A percentile compares a stretch with the other conserved stretches of the same genome.
These are phyloP conservation scores for Neostethus bicornis DNA, from an alignment of 2,797 vertebrate genomes.

Conservation along the genomic window DNA sequence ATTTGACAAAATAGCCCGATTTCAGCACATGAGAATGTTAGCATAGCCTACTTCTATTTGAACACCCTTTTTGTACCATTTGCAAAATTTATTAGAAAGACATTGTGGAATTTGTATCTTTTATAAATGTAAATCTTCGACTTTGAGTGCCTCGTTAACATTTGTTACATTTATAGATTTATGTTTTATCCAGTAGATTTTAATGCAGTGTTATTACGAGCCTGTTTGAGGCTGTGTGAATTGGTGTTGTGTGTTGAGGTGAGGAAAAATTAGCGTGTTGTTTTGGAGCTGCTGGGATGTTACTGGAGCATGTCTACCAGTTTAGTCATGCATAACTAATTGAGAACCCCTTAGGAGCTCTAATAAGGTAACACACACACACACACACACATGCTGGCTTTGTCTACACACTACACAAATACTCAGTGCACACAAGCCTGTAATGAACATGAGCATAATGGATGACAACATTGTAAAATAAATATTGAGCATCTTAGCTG, in stretches of 20 bases:
- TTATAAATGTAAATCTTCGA: too few relatives aligned
- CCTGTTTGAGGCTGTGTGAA: slow-evolving; percentile 3
- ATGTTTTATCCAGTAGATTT: neutral
- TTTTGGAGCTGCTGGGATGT: slow-evolving; percentile 44
- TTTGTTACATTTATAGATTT: neutral
- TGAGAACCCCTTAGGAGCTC: slow-evolving; percentile 43
- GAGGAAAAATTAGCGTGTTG: slow-evolving; percentile 50
- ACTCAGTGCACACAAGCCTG: slow-evolving; percentile 24
- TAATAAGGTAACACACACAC: slow-evolving; percentile 49
- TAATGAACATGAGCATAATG: slow-evolving; percentile 22
- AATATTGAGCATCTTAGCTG: slow-evolving; percentile 2
- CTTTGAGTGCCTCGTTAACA: too few relatives aligned
- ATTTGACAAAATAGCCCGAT: too few relatives aligned
- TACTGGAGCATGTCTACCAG: slow-evolving; percentile 61
- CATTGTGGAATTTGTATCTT: slow-evolving; percentile 10
- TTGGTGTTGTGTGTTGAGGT: slow-evolving; percentile 14
- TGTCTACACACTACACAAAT: slow-evolving; percentile 37
- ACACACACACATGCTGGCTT: slow-evolving; percentile 33
- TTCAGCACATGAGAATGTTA: too few relatives aligned
- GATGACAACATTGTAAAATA: slow-evolving; percentile 24
- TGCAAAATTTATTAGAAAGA: too few relatives aligned
- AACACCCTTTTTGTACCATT: too few relatives aligned
- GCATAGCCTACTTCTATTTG: too few relatives aligned
- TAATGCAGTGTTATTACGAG: neutral
- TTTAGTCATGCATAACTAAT: slow-evolving; percentile 60